A percentile compares a stretch with the other conserved stretches of the same genome.
phyloP scores from a whole-genome alignment of 1,140 invertebrate species.

The Ptiloglossa arizonensis region DNA sequence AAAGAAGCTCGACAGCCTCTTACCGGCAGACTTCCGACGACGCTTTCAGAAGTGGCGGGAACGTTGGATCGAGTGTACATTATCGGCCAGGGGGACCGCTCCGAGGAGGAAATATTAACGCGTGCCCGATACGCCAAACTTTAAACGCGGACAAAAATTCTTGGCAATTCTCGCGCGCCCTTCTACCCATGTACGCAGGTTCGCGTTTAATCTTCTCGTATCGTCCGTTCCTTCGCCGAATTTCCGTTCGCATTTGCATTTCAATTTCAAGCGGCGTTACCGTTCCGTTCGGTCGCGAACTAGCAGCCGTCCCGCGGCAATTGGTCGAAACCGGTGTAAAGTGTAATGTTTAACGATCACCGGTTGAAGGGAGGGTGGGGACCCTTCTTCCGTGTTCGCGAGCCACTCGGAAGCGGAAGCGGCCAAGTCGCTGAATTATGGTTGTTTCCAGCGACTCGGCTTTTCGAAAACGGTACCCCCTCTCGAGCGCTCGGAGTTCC shows the following conservation, averaged over 20 bases:
- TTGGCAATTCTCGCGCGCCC: no score
- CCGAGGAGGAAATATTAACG: no score
- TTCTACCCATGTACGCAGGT: neutral
- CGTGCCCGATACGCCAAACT: no score
- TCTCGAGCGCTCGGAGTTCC: neutral
- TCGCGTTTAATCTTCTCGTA: neutral
- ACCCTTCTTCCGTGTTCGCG: neutral
- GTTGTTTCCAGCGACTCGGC: constrained; percentile 22
- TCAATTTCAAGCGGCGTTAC: constrained; percentile 8
- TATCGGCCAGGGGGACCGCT: no score
- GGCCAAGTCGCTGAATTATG: constrained; percentile 23
- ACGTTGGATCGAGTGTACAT: no score
- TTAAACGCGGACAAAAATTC: no score
- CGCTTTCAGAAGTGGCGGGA: no score
- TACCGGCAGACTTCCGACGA: no score
- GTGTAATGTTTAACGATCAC: constrained; percentile 28
- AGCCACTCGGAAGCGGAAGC: constrained; percentile 16
- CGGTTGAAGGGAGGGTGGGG: neutral
- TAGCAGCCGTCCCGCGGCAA: neutral
- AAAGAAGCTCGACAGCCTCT: no score
- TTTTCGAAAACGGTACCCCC: constrained; percentile 49
- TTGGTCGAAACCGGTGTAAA: neutral
- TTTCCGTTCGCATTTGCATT: constrained; percentile 4
- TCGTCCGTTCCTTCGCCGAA: neutral
- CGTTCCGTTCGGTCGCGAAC: neutral